Conservation (phyloP, 2,113 vertebrate species). For the Chinchilla lanigera region DNA sequence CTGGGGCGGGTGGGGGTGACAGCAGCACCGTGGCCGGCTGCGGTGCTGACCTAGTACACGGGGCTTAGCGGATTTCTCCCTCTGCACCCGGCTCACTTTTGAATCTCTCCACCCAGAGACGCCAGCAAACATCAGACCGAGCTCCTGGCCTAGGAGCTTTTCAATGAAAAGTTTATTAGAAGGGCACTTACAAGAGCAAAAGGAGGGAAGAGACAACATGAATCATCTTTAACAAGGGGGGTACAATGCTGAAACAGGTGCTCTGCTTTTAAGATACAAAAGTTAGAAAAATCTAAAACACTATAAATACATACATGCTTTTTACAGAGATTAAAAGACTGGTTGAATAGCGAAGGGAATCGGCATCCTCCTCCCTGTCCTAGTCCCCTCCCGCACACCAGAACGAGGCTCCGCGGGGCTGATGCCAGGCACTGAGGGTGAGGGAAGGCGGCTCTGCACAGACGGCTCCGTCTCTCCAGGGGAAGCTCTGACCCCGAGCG, state of each 20-base stretch:
- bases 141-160: slow-evolving; percentile 66
- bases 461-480: not conserved
- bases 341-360: not conserved
- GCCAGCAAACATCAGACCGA: not conserved
- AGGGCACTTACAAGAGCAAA: slow-evolving; percentile 82
- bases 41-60: not conserved
- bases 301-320: slow-evolving; percentile 82
- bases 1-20: no score
- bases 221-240: slow-evolving; percentile 75
- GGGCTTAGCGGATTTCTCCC: not conserved
- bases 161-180: slow-evolving; percentile 87
- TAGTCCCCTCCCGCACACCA: not conserved
- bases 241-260: slow-evolving; percentile 73
- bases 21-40: not conserved
- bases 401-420: not conserved
- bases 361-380: fast-evolving
- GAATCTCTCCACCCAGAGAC: not conserved
- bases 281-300: slow-evolving; percentile 81
- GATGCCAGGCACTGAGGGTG: not conserved
- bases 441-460: not conserved
- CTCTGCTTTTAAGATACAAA: slow-evolving; percentile 72
- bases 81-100: not conserved
- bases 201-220: slow-evolving; percentile 64
- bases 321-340: slow-evolving; percentile 64
- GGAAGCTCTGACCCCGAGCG: not conserved